phyloP scores from a whole-genome alignment of 2,888 invertebrate genomes.

The Xestia xanthographa region DNA sequence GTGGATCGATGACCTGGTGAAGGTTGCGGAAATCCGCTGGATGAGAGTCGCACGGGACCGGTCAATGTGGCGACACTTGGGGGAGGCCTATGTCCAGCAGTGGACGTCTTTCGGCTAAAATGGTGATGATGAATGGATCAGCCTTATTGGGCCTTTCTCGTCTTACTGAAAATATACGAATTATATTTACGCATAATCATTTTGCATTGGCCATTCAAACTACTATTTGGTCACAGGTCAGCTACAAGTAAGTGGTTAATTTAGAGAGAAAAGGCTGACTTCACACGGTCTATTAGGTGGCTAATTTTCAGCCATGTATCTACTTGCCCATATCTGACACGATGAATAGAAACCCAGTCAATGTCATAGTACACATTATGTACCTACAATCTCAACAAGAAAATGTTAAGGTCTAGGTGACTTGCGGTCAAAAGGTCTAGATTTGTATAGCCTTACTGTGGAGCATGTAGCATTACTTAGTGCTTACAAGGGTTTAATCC shows the following conservation, averaged over 20 bases:
- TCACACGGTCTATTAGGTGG: not conserved
- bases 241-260: too few species aligned
- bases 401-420: slow-evolving; percentile 40
- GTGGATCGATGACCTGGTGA: too few species aligned
- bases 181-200: not conserved
- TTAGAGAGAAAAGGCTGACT: not conserved
- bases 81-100: too few species aligned
- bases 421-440: slow-evolving; percentile 42
- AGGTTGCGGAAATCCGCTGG: too few species aligned
- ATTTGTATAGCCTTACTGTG: slow-evolving; percentile 38
- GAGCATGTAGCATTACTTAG: slow-evolving; percentile 53
- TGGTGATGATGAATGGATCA: too few species aligned
- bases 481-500: slow-evolving; percentile 61
- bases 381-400: slow-evolving; percentile 18
- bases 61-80: too few species aligned
- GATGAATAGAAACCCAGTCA: slow-evolving; percentile 24
- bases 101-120: too few species aligned
- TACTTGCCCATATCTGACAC: not conserved
- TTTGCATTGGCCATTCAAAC: not conserved
- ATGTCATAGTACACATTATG: slow-evolving; percentile 17
- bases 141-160: not conserved
- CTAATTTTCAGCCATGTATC: not conserved
- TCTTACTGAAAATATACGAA: not conserved
- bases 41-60: too few species aligned
- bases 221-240: not conserved